Percentiles rank a stretch among this genome's conserved stretches.
Evolutionary conservation across 2,113 vertebrate species (phyloP).

Genomic region (Apeltes quadracus): DNA sequence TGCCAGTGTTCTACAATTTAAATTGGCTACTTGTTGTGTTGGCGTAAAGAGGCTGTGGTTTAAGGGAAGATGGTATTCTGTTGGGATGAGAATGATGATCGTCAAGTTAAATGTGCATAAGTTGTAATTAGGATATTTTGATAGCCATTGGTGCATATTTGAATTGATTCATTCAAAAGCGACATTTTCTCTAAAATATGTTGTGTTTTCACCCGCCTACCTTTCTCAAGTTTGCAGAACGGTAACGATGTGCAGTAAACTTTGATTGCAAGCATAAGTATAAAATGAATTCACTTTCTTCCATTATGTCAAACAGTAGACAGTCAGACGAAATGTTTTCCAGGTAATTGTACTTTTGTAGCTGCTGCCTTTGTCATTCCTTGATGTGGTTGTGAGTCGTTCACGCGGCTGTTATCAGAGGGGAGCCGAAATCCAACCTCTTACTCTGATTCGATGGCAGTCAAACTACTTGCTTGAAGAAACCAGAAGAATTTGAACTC

Average conservation of each 20-base stretch:
- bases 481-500: conserved; percentile 42
- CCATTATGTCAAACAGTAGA: neutral
- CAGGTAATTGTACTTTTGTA: conserved; percentile 26
- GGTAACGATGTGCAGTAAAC: neutral
- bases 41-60: conserved; percentile 73
- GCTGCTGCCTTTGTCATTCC: conserved; percentile 5
- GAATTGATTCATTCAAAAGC: conserved; percentile 13
- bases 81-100: conserved; percentile 40
- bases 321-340: neutral
- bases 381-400: conserved; percentile 26
- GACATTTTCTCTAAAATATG: no score
- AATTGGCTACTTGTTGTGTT: conserved; percentile 74
- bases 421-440: conserved; percentile 40
- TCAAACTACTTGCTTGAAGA: conserved; percentile 51
- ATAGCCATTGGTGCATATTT: conserved; percentile 18
- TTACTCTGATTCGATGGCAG: conserved; percentile 26
- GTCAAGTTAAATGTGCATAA: conserved; percentile 43
- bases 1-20: conserved; percentile 81
- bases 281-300: neutral
- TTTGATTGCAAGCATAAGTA: neutral
- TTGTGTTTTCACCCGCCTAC: no score
- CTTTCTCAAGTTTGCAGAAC: conserved; percentile 5
- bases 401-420: conserved; percentile 28
- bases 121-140: conserved; percentile 59
- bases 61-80: conserved; percentile 23